Conservation (phyloP, 92 coral and sea anemone species). For the Parazoanthus atlanticus region DNA sequence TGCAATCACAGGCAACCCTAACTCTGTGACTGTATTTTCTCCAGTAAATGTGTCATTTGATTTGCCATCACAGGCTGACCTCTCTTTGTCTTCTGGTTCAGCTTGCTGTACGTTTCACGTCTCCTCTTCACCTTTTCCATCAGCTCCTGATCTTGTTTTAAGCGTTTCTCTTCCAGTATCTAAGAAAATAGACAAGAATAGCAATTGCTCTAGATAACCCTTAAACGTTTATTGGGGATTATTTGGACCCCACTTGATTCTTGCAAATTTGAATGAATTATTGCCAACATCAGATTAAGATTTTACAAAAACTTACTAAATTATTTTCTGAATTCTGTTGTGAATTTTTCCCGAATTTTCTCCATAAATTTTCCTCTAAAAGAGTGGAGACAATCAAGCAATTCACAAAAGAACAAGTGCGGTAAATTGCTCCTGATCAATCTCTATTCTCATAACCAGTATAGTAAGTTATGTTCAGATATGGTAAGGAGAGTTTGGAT, state of each 20-base stretch:
- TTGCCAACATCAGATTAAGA: background rate
- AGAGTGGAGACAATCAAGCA: background rate
- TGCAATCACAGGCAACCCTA: background rate
- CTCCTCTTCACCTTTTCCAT: conserved; percentile 69
- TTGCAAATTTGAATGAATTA: too few relatives aligned
- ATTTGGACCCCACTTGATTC: too few relatives aligned
- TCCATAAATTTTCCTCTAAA: background rate
- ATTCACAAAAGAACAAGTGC: background rate
- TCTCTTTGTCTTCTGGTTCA: conserved; percentile 70
- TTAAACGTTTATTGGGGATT: too few relatives aligned
- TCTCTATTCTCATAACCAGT: background rate
- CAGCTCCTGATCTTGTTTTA: conserved; percentile 69
- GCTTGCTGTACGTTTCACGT: conserved; percentile 69
- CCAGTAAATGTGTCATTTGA: conserved; percentile 77
- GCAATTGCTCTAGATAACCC: background rate
- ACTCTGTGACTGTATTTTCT: conserved; percentile 67
- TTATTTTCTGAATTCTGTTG: too few relatives aligned
- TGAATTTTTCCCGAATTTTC: too few relatives aligned
- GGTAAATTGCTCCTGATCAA: background rate
- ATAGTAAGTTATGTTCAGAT: background rate
- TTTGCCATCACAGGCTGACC: conserved; percentile 97
- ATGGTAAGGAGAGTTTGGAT: background rate
- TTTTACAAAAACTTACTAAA: background rate
- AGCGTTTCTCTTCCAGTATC: conserved; percentile 70
- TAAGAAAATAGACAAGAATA: background rate